Evolutionary conservation across 1,140 invertebrate genomes (phyloP), one percentile per base, ranked within the genome.

Genomic region (Drosophila setifemur): DNA sequence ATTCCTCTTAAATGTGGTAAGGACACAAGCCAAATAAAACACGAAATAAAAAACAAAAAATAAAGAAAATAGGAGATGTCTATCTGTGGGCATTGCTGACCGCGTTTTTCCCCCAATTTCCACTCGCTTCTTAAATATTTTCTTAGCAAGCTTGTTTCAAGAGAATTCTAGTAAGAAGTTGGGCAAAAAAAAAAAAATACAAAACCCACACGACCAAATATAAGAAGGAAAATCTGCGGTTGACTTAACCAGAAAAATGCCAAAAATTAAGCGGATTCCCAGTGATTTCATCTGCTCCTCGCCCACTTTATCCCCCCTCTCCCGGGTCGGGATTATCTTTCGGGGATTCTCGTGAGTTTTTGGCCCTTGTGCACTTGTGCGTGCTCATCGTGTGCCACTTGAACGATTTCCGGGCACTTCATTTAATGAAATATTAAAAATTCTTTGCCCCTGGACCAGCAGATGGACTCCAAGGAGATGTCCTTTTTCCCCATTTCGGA

Each of bases 381-480:
- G 79, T 74, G 49, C 71, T 79, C 79, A 85, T 85, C 71, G 57
- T 85, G 79, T 85, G 79, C 79, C 79, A 86, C 74, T 85, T 85
- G 67, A 87, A 86, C 81, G 79, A 79, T 79, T 85, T 85, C 48
- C 63, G 47, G 58, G 76, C 75, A 89, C 87, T 89, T 88, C 86
- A 89, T 89, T 89, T 89, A 88, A 89, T 89, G 87, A 89, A 89
- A 89, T 89, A 89, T 89, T 89, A 88, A 89, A 89, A 89, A 88
- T 76, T 89, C 86, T 49, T 82, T 63, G 35, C 39, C 40, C 39
- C 12, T 5, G 12, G 31, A 19, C 19, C 11, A 39, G 25, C 58
- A 37, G 57, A 48, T 47, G 42, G 42, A 64, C 60, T 60, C 60
- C 19, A 48, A 49, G 60, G 43, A 64, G 35, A 33, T 61, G 57